These are phyloP conservation scores for Troides aeacus DNA, from an alignment of 2,888 invertebrate genomes.

Conservation along the genomic window DNA sequence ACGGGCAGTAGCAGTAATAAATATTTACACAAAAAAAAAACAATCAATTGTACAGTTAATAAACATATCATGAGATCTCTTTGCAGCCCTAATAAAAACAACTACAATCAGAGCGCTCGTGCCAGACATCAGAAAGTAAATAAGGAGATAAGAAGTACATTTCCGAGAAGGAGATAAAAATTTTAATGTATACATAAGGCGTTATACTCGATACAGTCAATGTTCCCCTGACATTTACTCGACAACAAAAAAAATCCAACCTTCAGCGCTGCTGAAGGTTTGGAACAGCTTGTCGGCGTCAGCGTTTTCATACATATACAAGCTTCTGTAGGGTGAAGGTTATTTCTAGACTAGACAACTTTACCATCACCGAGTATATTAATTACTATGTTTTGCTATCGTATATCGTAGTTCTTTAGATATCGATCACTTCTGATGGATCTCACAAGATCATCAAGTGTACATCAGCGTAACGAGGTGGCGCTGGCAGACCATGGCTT, in stretches of 20 bases:
- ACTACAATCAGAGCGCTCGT: slow-evolving; percentile 24
- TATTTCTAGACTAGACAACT: no score
- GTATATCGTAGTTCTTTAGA: no score
- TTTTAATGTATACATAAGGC: slow-evolving; percentile 15
- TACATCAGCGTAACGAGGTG: no score
- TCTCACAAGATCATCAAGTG: no score
- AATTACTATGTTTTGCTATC: no score
- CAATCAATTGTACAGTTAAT: not conserved
- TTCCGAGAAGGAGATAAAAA: slow-evolving; percentile 26
- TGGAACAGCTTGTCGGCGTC: not conserved
- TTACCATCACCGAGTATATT: no score
- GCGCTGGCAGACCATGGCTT: no score
- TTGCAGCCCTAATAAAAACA: slow-evolving; percentile 16
- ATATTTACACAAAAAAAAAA: no score
- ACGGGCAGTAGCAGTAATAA: no score
- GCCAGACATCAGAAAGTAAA: slow-evolving; percentile 31
- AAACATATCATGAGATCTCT: not conserved
- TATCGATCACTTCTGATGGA: no score
- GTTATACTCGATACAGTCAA: not conserved
- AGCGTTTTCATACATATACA: not conserved
- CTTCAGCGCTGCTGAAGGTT: not conserved
- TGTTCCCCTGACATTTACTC: not conserved
- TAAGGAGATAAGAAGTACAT: slow-evolving; percentile 15
- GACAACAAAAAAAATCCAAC: not conserved
- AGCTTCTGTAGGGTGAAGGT: no score